Evolutionary conservation across 2,888 invertebrate genomes (phyloP).

Genomic region (Ornithoptera alexandrae): DNA sequence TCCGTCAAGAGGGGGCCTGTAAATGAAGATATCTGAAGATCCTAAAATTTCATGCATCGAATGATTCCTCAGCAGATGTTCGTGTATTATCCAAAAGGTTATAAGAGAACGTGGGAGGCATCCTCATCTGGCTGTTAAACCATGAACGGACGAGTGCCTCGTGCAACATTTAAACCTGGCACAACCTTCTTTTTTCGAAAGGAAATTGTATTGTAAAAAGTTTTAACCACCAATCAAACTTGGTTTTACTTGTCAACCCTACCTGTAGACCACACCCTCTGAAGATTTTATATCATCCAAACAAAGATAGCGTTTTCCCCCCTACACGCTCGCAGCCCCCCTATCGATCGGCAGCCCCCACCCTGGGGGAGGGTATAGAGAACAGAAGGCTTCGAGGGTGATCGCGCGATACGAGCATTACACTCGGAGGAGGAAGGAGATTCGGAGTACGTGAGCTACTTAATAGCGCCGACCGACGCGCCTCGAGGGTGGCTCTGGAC

Average conservation of each 20-base stretch:
- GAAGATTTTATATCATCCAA: constrained; percentile 74
- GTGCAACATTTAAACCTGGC: too few relatives aligned
- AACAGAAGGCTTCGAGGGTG: constrained; percentile 48
- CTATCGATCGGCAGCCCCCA: constrained; percentile 44
- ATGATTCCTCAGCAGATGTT: too few relatives aligned
- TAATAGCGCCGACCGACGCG: background rate
- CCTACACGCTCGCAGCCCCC: constrained; percentile 32
- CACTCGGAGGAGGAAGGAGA: constrained; percentile 17
- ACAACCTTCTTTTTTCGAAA: too few relatives aligned
- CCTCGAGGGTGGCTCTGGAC: background rate
- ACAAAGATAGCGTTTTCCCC: constrained; percentile 56
- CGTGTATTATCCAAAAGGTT: too few relatives aligned
- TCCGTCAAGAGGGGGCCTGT: too few relatives aligned
- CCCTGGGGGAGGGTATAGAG: constrained; percentile 35
- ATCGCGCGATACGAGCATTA: constrained; percentile 44
- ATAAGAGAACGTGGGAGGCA: too few relatives aligned
- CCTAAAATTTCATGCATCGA: too few relatives aligned
- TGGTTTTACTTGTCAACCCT: constrained; percentile 5
- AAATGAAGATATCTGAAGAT: too few relatives aligned
- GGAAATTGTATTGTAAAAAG: background rate
- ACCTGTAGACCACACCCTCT: constrained; percentile 58
- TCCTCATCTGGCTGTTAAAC: too few relatives aligned
- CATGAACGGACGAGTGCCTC: too few relatives aligned
- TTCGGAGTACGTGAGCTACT: background rate
- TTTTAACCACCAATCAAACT: constrained; percentile 9